Evolutionary conservation across 2,888 invertebrate genomes (phyloP).

Genomic region (Amorpha juglandis): DNA sequence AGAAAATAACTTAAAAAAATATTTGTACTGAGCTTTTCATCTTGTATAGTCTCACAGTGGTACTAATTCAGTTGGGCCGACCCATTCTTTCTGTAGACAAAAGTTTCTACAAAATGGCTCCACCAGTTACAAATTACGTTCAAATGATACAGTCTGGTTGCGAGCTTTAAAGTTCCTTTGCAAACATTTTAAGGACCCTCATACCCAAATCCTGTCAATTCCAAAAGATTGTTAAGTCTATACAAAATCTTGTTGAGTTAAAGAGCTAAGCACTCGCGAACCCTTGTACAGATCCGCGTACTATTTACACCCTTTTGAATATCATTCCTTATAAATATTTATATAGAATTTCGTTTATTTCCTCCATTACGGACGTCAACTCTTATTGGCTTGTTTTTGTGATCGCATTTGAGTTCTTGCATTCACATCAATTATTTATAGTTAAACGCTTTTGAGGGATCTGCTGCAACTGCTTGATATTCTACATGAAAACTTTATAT

Average conservation of each 20-base stretch:
- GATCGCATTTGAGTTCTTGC: slow-evolving; percentile 10
- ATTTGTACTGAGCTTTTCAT: no score
- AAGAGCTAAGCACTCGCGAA: slow-evolving; percentile 23
- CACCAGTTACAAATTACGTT: no score
- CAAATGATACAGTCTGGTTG: no score
- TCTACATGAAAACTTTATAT: no score
- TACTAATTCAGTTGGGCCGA: no score
- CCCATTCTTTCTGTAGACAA: no score
- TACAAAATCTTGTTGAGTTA: slow-evolving; percentile 25
- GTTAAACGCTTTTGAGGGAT: neutral
- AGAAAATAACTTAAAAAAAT: no score
- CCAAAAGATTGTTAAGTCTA: slow-evolving; percentile 12
- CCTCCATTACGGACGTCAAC: slow-evolving; percentile 36
- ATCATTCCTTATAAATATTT: slow-evolving; percentile 45
- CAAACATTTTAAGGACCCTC: neutral
- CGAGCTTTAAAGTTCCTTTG: no score
- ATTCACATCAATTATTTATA: slow-evolving; percentile 20
- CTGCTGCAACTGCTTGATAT: neutral
- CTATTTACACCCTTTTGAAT: slow-evolving; percentile 58
- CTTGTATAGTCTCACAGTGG: no score
- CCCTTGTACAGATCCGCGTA: slow-evolving; percentile 28
- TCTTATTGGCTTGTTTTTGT: slow-evolving; percentile 35
- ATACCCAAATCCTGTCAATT: neutral
- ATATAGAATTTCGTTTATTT: slow-evolving; percentile 39
- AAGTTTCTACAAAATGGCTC: no score